phyloP scores from a whole-genome alignment of 2,888 invertebrate species.

The Orthonychiurus folsomi region DNA sequence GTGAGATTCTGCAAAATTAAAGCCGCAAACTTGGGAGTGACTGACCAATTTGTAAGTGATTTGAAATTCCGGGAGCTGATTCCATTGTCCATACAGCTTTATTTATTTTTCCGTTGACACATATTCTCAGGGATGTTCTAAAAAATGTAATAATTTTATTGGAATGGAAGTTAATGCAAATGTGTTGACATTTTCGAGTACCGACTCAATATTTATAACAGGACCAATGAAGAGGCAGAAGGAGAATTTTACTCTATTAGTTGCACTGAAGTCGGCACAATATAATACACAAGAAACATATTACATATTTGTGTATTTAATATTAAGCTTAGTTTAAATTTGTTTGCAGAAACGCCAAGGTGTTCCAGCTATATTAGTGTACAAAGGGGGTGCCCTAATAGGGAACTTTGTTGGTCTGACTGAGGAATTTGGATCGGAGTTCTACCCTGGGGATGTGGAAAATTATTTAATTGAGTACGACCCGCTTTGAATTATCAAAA shows the following conservation, averaged over 20 bases:
- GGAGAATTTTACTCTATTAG: too few species aligned
- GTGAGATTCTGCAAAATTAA: constrained; percentile 85
- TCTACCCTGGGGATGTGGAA: constrained; percentile 82
- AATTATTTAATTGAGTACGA: constrained; percentile 67
- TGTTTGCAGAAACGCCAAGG: constrained; percentile 58
- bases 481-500: background rate
- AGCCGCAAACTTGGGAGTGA: constrained; percentile 72
- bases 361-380: constrained; percentile 82
- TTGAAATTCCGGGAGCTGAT: constrained; percentile 4
- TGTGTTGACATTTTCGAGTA: too few species aligned
- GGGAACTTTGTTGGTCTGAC: constrained; percentile 84
- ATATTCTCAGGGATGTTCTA: too few species aligned
- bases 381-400: constrained; percentile 79
- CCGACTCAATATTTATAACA: too few species aligned
- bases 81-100: constrained; percentile 3
- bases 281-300: too few species aligned
- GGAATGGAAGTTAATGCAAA: too few species aligned
- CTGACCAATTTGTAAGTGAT: constrained; percentile 60
- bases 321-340: constrained; percentile 6
- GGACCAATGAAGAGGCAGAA: too few species aligned
- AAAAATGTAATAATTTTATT: too few species aligned
- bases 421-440: constrained; percentile 81
- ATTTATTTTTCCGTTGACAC: too few species aligned
- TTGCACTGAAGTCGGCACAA: too few species aligned
- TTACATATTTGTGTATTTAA: too few species aligned